Base-by-base conservation (phyloP, 1,140 invertebrate species). In the Lasioglossum albipes region DNA sequence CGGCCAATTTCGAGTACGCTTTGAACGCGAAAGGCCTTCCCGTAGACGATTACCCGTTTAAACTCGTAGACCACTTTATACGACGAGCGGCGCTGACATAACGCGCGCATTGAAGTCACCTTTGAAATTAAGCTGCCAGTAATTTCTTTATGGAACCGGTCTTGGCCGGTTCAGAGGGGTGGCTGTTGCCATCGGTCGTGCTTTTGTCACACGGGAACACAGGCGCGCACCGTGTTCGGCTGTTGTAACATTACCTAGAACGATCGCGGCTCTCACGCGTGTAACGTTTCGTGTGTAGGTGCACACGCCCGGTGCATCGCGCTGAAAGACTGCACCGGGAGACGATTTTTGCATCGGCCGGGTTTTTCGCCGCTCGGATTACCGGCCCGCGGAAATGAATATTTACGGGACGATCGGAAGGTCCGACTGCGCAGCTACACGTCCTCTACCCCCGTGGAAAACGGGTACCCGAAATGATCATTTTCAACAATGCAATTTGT, bases 91-190 rank as follows among this genome's bases (percentile, higher is more conserved):
- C 36, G 68, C 71, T 79, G 61, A 68, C 75, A 49, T 41, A 49
- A 80, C 54, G 52, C 64, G 42, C 27, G 54, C 65, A 59, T 57
- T 66, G 27, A 42, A 42, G 36, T 80, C 79, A 31, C 10, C 45
- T 36, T 49, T 80, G 73, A 68, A 74, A 80, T 80, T 80, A 80
- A 80, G 64, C 64, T 52, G 49, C n/a, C 36, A 41, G 71, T 80
- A 80, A 80, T 80, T 75, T 75, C 71, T 65, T 74, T 52, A 61
- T 75, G 79, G 65, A 80, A 75, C 79, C 79, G 54, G 72, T 78
- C 62, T 52, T 18, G 57, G 66, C 54, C 54, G 54, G 54, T 68
- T 78, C 49, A 67, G 54, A 71, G 74, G 65, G 80, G 59, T 65
- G 67, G 75, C 41, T 54, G 52, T 16, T 57, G 75, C 22, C 36